Evolutionary conservation across 2,888 invertebrate genomes (phyloP), one percentile per base, ranked within the genome.

Genomic region (Acanthosoma haemorrhoidale): DNA sequence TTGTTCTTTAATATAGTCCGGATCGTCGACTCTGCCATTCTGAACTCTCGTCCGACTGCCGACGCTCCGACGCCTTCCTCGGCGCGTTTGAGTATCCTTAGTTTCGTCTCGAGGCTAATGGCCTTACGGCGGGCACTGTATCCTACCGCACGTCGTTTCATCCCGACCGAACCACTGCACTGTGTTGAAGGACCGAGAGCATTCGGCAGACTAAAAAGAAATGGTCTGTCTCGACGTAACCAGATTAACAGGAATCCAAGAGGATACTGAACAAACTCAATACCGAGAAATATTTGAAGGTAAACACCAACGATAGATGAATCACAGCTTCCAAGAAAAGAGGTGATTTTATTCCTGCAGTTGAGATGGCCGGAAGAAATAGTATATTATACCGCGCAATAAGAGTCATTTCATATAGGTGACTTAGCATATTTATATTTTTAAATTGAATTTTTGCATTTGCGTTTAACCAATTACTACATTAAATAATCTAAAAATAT

Each of bases 241-340:
- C 25, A 21, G 25, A 51, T 51, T 51, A 51, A 51, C 51, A 25
- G 51, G 51, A 51, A 51, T 21, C 51, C 51, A 51, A 51, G 21
- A 51, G 51, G 51, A 51, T 25, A 51, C 29, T 51, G 29, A 51
- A 51, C 51, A 51, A 51, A 51, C 51, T 21, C 51, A 51, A 51
- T 51, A 51, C 51, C 25, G 25, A 51, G 51, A 51, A 51, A 51
- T 51, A 51, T 51, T 51, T 51, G 51, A 51, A 51, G 51, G 51
- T 51, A 51, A 51, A 51, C 51, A 51, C 51, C n/a, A 51, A 51
- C 51, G 51, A 51, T 25, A 51, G 51, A 51, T 51, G 51, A 51
- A 25, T 51, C 51, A 51, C 51, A 51, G 51, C 51, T 51, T 51
- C 51, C 51, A 51, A 51, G 51, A 51, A 51, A 25, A 25, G 25